These are phyloP conservation scores for Zoanthus gigantus DNA, from an alignment of 92 coral and sea anemone genomes.

Conservation along the genomic window DNA sequence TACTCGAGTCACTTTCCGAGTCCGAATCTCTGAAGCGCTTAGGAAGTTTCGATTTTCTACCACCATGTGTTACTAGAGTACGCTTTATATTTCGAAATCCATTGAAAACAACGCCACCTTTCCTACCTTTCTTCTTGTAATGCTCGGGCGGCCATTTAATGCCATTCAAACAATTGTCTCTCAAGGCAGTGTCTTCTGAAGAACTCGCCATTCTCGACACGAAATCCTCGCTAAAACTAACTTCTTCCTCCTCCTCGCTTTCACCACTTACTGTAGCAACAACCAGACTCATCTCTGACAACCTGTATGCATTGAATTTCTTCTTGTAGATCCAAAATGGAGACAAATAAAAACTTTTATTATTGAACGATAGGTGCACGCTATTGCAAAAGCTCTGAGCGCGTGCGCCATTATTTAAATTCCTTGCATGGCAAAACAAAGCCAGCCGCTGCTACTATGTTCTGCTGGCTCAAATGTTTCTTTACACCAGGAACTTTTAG, in stretches of 20 bases:
- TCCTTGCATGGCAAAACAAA: conserved; percentile 87
- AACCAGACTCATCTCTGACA: conserved; percentile 74
- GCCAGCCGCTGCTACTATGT: conserved; percentile 63
- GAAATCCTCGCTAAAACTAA: conserved; percentile 64
- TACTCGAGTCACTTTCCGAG: conserved; percentile 74
- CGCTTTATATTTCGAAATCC: conserved; percentile 81
- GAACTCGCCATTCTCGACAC: conserved; percentile 67
- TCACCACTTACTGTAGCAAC: conserved; percentile 74
- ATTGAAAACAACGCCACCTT: conserved; percentile 73
- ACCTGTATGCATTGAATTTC: conserved; percentile 73
- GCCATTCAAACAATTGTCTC: conserved; percentile 97
- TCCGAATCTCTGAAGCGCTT: conserved; percentile 95
- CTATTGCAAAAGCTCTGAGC: conserved; percentile 78
- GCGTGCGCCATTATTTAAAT: conserved; percentile 99
- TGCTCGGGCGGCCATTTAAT: conserved; percentile 99
- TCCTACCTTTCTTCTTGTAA: conserved; percentile 80
- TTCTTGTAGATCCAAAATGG: conserved; percentile 58
- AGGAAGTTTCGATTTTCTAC: conserved; percentile 90
- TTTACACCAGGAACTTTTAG: no score
- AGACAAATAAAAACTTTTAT: conserved; percentile 80
- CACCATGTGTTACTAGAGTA: conserved; percentile 86
- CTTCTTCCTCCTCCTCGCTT: conserved; percentile 73
- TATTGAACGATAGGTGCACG: conserved; percentile 98
- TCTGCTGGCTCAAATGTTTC: conserved; percentile 16
- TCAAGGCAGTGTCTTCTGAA: conserved; percentile 82